A percentile compares a stretch with the other conserved stretches of the same genome.
Evolutionary conservation across 2,113 vertebrate species (phyloP).

Genomic region (Zeus faber): DNA sequence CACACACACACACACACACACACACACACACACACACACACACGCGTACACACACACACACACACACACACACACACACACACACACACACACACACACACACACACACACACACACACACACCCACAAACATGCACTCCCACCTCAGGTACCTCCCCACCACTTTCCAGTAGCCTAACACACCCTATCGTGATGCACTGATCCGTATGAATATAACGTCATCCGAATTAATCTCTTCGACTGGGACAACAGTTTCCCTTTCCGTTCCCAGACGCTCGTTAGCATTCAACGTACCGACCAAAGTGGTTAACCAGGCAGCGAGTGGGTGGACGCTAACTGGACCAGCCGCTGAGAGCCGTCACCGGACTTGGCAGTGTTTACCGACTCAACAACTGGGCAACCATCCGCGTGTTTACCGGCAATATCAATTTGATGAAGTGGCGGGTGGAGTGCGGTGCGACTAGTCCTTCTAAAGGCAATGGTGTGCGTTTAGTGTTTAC

Average conservation of each 20-base stretch:
- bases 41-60: constrained; percentile 39
- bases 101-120: constrained; percentile 10
- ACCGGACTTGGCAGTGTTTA: constrained; percentile 39
- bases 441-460: constrained; percentile 38
- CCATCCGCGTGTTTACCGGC: constrained; percentile 51
- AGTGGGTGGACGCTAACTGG: constrained; percentile 33
- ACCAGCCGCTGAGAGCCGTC: constrained; percentile 47
- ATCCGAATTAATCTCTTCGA: constrained; percentile 35
- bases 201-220: constrained; percentile 61
- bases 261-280: constrained; percentile 57
- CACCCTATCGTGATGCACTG: constrained; percentile 54
- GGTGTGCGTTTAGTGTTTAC: constrained; percentile 43
- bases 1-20: constrained; percentile 42
- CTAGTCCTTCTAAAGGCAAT: constrained; percentile 41
- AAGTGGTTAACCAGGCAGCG: constrained; percentile 25
- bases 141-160: no score
- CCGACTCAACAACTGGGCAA: constrained; percentile 44
- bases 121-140: constrained; percentile 6
- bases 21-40: constrained; percentile 39
- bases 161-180: constrained; percentile 22
- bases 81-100: constrained; percentile 45
- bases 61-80: constrained; percentile 37
- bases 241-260: constrained; percentile 63
- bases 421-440: constrained; percentile 66
- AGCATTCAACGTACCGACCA: constrained; percentile 43